Conservation (phyloP, 1,140 invertebrate genomes). For the Nebria ingens region DNA sequence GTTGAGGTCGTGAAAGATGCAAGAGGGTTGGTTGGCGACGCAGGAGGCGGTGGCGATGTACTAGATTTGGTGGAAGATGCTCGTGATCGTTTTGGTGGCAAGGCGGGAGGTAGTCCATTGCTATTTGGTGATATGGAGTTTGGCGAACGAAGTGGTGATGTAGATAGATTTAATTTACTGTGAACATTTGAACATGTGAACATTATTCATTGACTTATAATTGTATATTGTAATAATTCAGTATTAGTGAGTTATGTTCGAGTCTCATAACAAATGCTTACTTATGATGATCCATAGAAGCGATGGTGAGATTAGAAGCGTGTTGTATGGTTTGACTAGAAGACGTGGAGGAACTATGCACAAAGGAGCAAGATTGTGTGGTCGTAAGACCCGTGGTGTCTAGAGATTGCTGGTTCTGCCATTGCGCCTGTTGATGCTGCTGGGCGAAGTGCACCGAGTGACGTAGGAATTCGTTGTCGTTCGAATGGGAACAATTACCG, state of each 20-base stretch:
- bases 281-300: neutral
- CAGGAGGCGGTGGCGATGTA: conserved; percentile 21
- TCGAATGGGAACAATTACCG: conserved; percentile 72
- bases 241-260: too few relatives aligned
- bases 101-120: conserved; percentile 48
- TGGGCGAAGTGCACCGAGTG: conserved; percentile 70
- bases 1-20: too few relatives aligned
- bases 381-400: conserved; percentile 32
- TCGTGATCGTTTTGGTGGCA: conserved; percentile 62
- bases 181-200: conserved; percentile 19
- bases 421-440: conserved; percentile 50
- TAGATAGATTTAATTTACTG: conserved; percentile 16
- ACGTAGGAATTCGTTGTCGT: conserved; percentile 60
- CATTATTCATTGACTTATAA: neutral
- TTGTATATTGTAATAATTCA: too few relatives aligned
- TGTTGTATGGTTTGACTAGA: conserved; percentile 31
- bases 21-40: conserved; percentile 19
- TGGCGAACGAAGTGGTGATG: neutral
- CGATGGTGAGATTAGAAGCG: neutral
- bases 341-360: conserved; percentile 27
- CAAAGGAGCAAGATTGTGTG: conserved; percentile 49
- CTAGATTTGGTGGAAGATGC: conserved; percentile 34
- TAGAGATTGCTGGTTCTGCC: conserved; percentile 50
- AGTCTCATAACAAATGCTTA: too few relatives aligned
- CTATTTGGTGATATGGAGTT: conserved; percentile 14